Evolutionary conservation across 2,113 vertebrate genomes (phyloP).

Genomic region (Cervus canadensis): DNA sequence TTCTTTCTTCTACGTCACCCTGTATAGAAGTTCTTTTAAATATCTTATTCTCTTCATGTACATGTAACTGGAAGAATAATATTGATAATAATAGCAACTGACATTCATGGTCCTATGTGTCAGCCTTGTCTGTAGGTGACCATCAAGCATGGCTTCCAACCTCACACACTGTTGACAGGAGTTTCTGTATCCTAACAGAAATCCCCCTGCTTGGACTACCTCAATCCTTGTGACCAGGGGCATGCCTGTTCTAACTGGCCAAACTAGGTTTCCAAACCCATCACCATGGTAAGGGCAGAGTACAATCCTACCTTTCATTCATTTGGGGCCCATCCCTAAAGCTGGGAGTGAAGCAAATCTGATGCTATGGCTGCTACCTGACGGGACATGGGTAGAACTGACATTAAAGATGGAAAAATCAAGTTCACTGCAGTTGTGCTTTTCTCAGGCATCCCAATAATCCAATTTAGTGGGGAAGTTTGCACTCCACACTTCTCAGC

Average conservation of each 20-base stretch:
- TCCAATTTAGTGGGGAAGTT: not conserved
- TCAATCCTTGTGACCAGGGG: not conserved
- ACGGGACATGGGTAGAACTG: accelerated
- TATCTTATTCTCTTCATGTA: not conserved
- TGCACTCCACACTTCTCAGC: too few relatives aligned
- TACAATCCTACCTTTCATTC: not conserved
- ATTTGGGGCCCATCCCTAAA: not conserved
- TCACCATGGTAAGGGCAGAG: not conserved
- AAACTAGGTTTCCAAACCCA: not conserved
- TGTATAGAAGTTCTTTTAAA: not conserved
- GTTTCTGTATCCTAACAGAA: not conserved
- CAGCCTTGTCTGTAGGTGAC: not conserved
- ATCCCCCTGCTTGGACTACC: not conserved
- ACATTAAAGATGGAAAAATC: not conserved
- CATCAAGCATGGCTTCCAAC: accelerated
- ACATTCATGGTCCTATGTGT: not conserved
- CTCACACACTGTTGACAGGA: too few relatives aligned
- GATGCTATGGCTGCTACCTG: not conserved
- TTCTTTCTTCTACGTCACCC: not conserved
- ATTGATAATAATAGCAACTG: too few relatives aligned
- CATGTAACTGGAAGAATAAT: not conserved
- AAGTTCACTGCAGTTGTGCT: not conserved
- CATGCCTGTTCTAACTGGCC: not conserved
- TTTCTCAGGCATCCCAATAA: not conserved
- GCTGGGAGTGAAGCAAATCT: not conserved